Percentiles rank a stretch among this genome's conserved stretches.
Evolutionary conservation across 2,797 vertebrate species (phyloP).

Genomic region (Toxotes lorentzi): DNA sequence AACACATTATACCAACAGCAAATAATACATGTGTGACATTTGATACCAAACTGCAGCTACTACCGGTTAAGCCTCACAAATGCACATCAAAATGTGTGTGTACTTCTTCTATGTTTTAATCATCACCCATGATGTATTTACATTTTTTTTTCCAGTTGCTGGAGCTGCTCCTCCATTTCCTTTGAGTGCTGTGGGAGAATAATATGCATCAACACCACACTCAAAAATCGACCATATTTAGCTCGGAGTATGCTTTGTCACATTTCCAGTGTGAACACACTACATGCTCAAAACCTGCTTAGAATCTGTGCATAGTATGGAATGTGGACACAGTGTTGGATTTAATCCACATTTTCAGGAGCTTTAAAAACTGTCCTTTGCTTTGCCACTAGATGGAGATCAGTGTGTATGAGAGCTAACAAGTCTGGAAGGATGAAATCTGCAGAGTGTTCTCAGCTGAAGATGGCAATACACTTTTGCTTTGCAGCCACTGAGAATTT

Average conservation of each 20-base stretch:
- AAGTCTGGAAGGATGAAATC: background rate
- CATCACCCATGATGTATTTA: too few species aligned
- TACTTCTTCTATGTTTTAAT: background rate
- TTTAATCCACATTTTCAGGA: background rate
- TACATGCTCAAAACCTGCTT: background rate
- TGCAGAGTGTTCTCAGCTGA: background rate
- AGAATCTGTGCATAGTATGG: background rate
- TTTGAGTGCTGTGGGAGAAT: background rate
- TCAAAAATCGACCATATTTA: background rate
- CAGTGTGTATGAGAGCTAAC: background rate
- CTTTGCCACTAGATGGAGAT: constrained; percentile 63
- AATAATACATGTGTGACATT: background rate
- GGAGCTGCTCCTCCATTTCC: background rate
- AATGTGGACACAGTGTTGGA: too few species aligned
- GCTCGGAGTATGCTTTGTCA: background rate
- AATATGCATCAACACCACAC: background rate
- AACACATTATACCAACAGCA: background rate
- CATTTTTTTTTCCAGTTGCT: background rate
- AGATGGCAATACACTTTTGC: background rate
- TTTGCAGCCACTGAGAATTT: too few species aligned
- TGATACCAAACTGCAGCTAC: background rate
- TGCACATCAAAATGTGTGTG: background rate
- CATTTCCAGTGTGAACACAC: background rate
- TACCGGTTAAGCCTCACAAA: too few species aligned
- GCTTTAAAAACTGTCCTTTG: background rate